Base-by-base conservation (phyloP, 2,113 vertebrate genomes). In the Callipepla californica region DNA sequence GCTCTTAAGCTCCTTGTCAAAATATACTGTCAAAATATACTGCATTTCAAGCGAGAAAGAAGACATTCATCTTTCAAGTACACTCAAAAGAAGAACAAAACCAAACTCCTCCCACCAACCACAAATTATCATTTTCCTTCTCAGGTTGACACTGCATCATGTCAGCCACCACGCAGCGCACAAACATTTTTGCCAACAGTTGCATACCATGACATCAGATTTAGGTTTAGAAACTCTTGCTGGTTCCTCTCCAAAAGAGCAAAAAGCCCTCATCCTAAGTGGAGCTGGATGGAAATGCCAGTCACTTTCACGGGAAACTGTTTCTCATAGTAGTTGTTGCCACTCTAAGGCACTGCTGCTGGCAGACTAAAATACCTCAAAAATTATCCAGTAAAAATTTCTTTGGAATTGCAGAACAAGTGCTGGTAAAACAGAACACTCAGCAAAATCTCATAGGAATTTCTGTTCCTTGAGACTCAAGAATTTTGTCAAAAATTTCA, bases 1-100 rank as follows among this genome's bases (percentile, higher is more conserved):
- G 34, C 87, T 95, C 90, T 95, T 83, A 78, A 94, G 69, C 65
- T 70, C 58, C 68, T 80, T 74, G 62, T 89, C 77, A 91, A 92
- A 93, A 93, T 87, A 89, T 22, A 23, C 77, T 75, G 57, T 50
- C 47, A 53, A 53, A 28, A 17, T 53, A 92, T 84, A 53, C 6
- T 28, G 34, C 47, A 75, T 25, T 6, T 59, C 83, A 77, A 92
- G 36, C 44, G 30, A 77, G 50, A 80, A 74, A 51, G 53, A 80
- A 59, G 2, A 19, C 90, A 25, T 18, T 78, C 14, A 67, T 80
- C 78, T 81, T 84, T 84, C 69, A 93, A 68, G 68, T 47, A 11
- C 8, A 45, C 61, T 53, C 32, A 57, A 6, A 67, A 76, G 77
- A 26, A 12, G 40, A 63, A 28, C 36, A 63, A 38, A 38, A 62